Conservation (phyloP, 2,888 invertebrate genomes). For the Nezara viridula region DNA sequence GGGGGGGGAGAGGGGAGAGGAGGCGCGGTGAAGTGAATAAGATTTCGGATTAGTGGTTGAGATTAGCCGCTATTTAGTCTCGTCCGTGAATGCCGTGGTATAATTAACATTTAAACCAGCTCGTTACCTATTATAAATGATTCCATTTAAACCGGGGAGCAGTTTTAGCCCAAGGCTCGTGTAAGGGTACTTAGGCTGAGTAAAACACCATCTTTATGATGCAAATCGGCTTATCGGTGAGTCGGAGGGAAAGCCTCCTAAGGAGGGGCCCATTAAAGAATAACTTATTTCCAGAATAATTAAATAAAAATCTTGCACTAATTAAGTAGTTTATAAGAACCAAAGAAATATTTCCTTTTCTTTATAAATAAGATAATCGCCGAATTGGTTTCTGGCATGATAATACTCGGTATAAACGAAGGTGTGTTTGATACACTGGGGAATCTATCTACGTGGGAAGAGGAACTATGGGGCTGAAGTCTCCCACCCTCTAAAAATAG, state of each 20-base stretch:
- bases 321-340: too few species aligned
- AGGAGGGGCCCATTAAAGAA: neutral
- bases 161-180: neutral
- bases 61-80: neutral
- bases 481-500: too few species aligned
- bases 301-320: neutral
- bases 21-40: too few species aligned
- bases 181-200: neutral
- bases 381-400: too few species aligned
- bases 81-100: neutral
- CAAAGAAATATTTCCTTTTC: too few species aligned
- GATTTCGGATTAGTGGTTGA: neutral
- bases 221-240: neutral
- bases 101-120: constrained; percentile 23
- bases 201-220: neutral
- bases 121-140: constrained; percentile 5
- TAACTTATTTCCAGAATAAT: neutral
- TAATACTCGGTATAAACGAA: too few species aligned
- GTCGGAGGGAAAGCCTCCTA: neutral
- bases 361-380: too few species aligned
- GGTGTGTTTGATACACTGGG: too few species aligned
- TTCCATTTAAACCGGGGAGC: neutral
- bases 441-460: too few species aligned
- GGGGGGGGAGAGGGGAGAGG: too few species aligned
- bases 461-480: too few species aligned